These are phyloP conservation scores for Sipunculus nudus DNA, from an alignment of 2,888 invertebrate genomes.

Conservation along the genomic window DNA sequence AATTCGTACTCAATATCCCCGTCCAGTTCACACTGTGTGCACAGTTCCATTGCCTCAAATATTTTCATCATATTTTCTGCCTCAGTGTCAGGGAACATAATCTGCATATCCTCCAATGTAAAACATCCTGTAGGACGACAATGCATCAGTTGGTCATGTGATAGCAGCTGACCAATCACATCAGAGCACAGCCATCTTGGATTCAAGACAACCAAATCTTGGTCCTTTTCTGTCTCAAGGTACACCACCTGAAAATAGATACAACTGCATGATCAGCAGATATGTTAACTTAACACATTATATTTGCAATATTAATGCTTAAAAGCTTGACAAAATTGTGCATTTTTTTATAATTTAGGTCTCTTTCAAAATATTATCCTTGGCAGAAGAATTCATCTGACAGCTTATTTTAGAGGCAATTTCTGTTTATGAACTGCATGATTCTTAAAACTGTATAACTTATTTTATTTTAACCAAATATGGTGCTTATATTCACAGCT, in stretches of 20 bases:
- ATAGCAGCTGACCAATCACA: constrained; percentile 75
- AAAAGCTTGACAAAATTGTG: too few species aligned
- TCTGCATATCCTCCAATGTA: constrained; percentile 78
- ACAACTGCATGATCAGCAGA: too few species aligned
- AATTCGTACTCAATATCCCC: constrained; percentile 81
- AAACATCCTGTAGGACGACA: constrained; percentile 73
- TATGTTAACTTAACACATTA: too few species aligned
- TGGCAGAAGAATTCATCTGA: too few species aligned
- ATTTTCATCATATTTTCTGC: constrained; percentile 75
- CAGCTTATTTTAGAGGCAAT: too few species aligned
- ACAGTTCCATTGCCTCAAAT: constrained; percentile 77
- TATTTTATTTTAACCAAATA: too few species aligned
- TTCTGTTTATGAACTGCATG: too few species aligned
- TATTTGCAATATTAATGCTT: too few species aligned
- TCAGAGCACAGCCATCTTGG: constrained; percentile 77
- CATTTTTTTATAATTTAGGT: too few species aligned
- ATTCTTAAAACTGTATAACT: too few species aligned
- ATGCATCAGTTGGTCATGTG: constrained; percentile 64
- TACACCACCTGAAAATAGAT: constrained; percentile 70
- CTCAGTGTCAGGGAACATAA: constrained; percentile 77
- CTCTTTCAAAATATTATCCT: too few species aligned
- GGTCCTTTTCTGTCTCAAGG: constrained; percentile 69
- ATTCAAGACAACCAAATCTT: constrained; percentile 75
- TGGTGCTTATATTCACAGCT: too few species aligned
- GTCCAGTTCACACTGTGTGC: constrained; percentile 77